Evolutionary conservation across 2,888 invertebrate genomes (phyloP), one percentile per base, ranked within the genome.

Genomic region (Ariolimax columbianus): DNA sequence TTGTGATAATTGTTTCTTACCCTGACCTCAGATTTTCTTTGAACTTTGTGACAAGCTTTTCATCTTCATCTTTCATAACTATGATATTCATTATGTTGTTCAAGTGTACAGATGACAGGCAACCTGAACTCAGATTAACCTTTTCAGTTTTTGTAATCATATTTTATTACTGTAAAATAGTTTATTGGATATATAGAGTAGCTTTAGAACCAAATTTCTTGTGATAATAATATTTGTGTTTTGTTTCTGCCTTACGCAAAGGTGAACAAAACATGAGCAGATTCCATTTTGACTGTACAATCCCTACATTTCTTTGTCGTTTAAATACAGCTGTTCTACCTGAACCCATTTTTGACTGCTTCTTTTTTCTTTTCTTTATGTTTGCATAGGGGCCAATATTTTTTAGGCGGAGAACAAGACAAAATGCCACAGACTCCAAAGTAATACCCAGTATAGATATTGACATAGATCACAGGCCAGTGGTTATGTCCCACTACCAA

Each of bases 211-310:
- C 40, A 68, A 79, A 66, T 11, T 63, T 79, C 43, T 79, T 79
- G 79, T 79, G 79, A 79, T 79, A 79, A 79, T 43, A 26, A 78
- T 66, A 55, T 30, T 23, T 43, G 1, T 79, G 38, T 30, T 68
- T 75, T 79, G 14, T n/a, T 43, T 66, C 43, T 79, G 68, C 33
- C 79, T 59, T 66, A 30, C 23, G 23, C 36, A 43, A 36, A 33
- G 68, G 68, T 38, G 68, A 26, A 55, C 66, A 68, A 30, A 79
- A 66, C 38, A 79, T 79, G 30, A 79, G 43, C 40, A 43, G 43
- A 79, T 79, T 79, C 79, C 79, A 79, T 79, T 79, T 40, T 78
- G 63, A 78, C 63, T 78, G 38, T 68, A 79, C 30, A 63, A 79
- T 79, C 79, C 79, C 68, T 68, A 66, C 40, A 79, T 66, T 79